Percentiles rank a stretch among this genome's conserved stretches.
Evolutionary conservation across 1,140 invertebrate species (phyloP).

Genomic region (Dendrolimus kikuchii): DNA sequence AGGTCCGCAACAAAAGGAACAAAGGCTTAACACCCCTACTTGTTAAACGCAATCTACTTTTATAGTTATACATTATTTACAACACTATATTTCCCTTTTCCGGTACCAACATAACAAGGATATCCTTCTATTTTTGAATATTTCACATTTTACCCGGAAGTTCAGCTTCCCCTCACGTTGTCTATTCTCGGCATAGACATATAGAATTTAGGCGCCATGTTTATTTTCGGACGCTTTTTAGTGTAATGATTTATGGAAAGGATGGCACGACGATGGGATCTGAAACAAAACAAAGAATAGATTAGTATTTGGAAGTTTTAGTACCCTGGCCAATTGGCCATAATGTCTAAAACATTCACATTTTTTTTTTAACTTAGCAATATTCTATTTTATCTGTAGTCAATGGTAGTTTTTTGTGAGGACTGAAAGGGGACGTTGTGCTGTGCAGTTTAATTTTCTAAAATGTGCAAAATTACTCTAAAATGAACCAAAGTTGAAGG

Average conservation of each 20-base stretch:
- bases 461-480: no score
- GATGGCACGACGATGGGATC: slow-evolving; percentile 19
- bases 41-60: slow-evolving; percentile 36
- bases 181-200: slow-evolving; percentile 29
- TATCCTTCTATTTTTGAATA: slow-evolving; percentile 33
- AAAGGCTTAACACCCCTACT: slow-evolving; percentile 49
- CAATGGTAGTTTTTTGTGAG: no score
- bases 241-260: slow-evolving; percentile 24
- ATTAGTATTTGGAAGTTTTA: not conserved
- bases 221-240: slow-evolving; percentile 33
- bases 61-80: slow-evolving; percentile 42
- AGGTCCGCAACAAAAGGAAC: slow-evolving; percentile 57
- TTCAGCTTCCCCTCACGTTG: slow-evolving; percentile 28
- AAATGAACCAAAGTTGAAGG: no score
- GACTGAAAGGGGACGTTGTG: no score
- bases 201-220: slow-evolving; percentile 35
- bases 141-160: slow-evolving; percentile 43
- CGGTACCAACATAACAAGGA: slow-evolving; percentile 30
- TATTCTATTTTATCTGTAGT: no score
- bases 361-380: no score
- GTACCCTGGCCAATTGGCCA: no score
- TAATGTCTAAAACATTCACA: no score
- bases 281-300: slow-evolving; percentile 25
- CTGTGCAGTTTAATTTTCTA: no score
- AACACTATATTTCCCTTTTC: slow-evolving; percentile 17